Base-by-base conservation (phyloP, 2,888 invertebrate species). In the Anthrax anthrax region DNA sequence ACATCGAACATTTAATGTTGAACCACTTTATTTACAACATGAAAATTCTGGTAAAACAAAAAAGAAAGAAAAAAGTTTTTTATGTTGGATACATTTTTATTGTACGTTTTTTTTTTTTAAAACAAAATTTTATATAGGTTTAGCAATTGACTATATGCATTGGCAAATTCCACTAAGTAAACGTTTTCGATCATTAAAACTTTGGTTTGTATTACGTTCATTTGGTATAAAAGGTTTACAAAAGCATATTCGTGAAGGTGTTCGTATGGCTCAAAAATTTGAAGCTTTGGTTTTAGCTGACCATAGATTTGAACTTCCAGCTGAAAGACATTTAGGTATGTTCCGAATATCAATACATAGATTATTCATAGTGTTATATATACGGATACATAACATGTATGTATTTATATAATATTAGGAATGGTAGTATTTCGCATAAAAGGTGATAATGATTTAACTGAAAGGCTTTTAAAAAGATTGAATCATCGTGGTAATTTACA, bases 141-240 rank as follows among this genome's bases (percentile, higher is more conserved):
- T 90, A 56, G 92, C 94, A 4, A 91, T 95, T 52, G 94, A 95
- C 66, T 95, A 88, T 56, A 95, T 94, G 92, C 95, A 96, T 61
- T 96, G 96, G 96, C 96, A 96, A 70, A 92, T 96, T 45, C 91
- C 94, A 0, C 64, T 97, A 43, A 95, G 95, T 58, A 89, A 89
- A 60, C 76, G 91, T 52, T 97, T 97, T 64, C 76, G 96, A 32
- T 81, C 96, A 0, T 64, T 97, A 34, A 96, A 97, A 64, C 72
- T 96, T 1, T 97, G 96, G 96, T 96, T 96, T 62, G 95, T 96
- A 1, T 75, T 96, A n/a, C 75, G 96, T 39, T 90, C 87, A 58
- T 96, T 81, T 58, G 96, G 96, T 9, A 79, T 95, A 14, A 78
- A 77, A 50, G 95, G 96, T 0, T 71, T 96, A 1, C 96, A 96